A percentile compares a stretch with the other conserved stretches of the same genome.
Conservation (phyloP, 2,888 invertebrate genomes). For the Ganaspis brasiliensis region DNA sequence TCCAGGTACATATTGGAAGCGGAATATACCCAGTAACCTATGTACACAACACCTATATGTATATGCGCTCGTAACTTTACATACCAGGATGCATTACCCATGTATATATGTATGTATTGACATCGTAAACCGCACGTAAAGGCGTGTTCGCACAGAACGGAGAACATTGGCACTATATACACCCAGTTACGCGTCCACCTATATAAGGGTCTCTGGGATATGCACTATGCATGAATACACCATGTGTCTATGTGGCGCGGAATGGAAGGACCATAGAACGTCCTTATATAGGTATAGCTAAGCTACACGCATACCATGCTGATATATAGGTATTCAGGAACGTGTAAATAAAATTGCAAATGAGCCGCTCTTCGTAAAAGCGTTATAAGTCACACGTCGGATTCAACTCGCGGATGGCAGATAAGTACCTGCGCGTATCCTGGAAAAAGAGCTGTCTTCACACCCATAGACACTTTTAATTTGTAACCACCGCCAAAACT, state of each 20-base stretch:
- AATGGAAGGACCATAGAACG: conserved; percentile 56
- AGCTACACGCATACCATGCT: conserved; percentile 17
- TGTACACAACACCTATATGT: conserved; percentile 41
- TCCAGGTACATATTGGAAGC: conserved; percentile 36
- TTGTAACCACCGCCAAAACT: background rate
- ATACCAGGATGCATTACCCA: conserved; percentile 46
- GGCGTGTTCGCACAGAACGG: conserved; percentile 59
- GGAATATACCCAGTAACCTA: conserved; percentile 43
- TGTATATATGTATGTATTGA: conserved; percentile 57
- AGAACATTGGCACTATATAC: conserved; percentile 61
- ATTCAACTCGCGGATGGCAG: background rate
- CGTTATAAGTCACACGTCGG: conserved; percentile 36
- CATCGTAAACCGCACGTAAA: conserved; percentile 64
- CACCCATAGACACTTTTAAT: conserved; percentile 30
- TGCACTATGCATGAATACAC: conserved; percentile 57
- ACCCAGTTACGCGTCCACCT: conserved; percentile 60
- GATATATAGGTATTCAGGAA: conserved; percentile 33
- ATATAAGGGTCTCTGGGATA: conserved; percentile 58
- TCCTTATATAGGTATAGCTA: conserved; percentile 55
- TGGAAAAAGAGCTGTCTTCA: background rate
- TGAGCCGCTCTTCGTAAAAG: conserved; percentile 39
- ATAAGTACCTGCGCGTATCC: conserved; percentile 23
- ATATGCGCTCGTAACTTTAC: conserved; percentile 46
- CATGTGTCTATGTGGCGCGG: conserved; percentile 55
- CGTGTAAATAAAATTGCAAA: conserved; percentile 40